Base-by-base conservation (phyloP, 2,888 invertebrate species). In the Brachypalpus laphriformis region DNA sequence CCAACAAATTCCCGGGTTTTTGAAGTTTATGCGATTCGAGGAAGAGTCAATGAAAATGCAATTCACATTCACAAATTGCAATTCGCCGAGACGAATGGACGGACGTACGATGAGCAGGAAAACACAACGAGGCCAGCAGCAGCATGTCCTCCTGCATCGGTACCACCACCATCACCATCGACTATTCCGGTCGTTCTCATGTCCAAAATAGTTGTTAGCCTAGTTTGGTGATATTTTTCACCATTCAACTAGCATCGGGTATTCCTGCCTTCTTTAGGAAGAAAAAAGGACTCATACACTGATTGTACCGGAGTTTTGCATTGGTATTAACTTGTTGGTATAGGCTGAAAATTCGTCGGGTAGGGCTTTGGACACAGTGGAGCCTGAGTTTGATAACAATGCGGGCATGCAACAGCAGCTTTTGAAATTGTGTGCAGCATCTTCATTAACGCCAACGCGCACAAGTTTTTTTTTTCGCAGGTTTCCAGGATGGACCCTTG, bases 21-120 rank as follows among this genome's bases (percentile, higher is more conserved):
- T 70, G 85, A 81, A 85, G 81, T 85, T 81, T 85, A 85, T 85
- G 81, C 71, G 75, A 76, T 75, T 59, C 81, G 71, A 85, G 85
- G 85, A 85, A 81, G 85, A 85, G 85, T 85, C 81, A 85, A 85
- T 85, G 85, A 85, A 85, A 85, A 85, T 85, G 81, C 85, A 85
- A 85, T 85, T 71, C 85, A 85, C 80, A 85, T 85, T 76, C 85
- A 81, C 85, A 81, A 85, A 85, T 81, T 85, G 75, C 85, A 71
- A 61, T 85, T 85, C 83, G 51, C 63, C 61, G 76, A 68, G 66
- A 72, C 72, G 71, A 66, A 82, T 66, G 77, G 71, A 81, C 70
- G 63, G 70, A 85, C 70, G 70, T 71, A 54, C 71, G 81, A 61
- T 71, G 80, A 80, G 68, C 61, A 37, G 74, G 51, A 57, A 42